These are phyloP conservation scores for Knipowitschia caucasica DNA, from an alignment of 2,797 vertebrate genomes.

Conservation along the genomic window DNA sequence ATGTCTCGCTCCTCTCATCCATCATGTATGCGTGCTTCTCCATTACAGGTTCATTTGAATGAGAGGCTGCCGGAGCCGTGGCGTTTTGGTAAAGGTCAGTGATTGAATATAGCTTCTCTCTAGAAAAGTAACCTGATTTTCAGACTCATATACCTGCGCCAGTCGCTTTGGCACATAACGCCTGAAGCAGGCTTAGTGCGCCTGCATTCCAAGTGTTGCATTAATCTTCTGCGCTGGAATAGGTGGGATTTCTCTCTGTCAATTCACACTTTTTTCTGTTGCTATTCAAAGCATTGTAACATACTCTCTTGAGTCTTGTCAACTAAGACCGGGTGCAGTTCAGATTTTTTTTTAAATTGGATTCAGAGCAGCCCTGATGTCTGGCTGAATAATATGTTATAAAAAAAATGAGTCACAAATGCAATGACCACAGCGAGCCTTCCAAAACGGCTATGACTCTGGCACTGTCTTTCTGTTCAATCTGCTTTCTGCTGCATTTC, in stretches of 20 bases:
- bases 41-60: slow-evolving; percentile 73
- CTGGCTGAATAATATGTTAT: no score
- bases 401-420: no score
- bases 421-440: no score
- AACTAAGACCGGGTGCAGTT: not conserved
- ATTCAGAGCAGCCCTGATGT: not conserved
- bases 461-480: no score
- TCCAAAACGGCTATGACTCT: no score
- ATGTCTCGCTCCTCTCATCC: slow-evolving; percentile 59
- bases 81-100: slow-evolving; percentile 66
- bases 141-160: slow-evolving; percentile 28
- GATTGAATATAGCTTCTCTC: slow-evolving; percentile 66
- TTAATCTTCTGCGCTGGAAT: slow-evolving; percentile 56
- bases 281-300: not conserved
- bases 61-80: slow-evolving; percentile 38
- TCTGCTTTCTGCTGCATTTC: no score
- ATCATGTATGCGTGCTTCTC: slow-evolving; percentile 70
- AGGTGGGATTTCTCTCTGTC: slow-evolving; percentile 60
- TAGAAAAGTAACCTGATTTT: slow-evolving; percentile 59
- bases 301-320: no score
- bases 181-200: slow-evolving; percentile 24
- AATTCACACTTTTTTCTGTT: slow-evolving; percentile 41
- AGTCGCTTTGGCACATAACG: slow-evolving; percentile 43
- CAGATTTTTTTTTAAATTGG: not conserved
- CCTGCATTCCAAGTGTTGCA: slow-evolving; percentile 41